Evolutionary conservation across 2,797 vertebrate species (phyloP).

Genomic region (Acestrorhynchus altus): DNA sequence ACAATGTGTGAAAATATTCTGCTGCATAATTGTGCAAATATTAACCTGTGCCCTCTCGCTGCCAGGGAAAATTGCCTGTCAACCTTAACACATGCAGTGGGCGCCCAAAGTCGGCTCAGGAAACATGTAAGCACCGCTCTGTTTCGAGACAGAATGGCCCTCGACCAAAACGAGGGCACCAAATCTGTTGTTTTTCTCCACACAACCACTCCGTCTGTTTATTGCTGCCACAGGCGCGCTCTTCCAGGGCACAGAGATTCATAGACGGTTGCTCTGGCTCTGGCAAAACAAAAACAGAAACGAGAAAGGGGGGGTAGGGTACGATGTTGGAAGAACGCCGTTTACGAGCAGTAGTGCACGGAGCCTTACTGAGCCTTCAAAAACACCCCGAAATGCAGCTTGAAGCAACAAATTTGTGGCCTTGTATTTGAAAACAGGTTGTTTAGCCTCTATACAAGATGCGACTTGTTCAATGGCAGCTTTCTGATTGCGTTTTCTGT

Average conservation of each 20-base stretch:
- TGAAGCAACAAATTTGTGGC: not conserved
- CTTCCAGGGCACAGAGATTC: slow-evolving; percentile 58
- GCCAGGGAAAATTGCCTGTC: slow-evolving; percentile 30
- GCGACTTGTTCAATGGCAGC: not conserved
- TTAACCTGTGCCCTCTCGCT: slow-evolving; percentile 34
- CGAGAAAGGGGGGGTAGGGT: slow-evolving; percentile 27
- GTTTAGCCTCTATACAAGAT: not conserved
- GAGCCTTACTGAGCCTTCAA: not conserved
- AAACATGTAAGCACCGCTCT: slow-evolving; percentile 28
- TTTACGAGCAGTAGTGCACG: slow-evolving; percentile 21
- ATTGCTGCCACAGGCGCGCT: slow-evolving; percentile 66
- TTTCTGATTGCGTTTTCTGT: not conserved
- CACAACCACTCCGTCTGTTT: slow-evolving; percentile 66
- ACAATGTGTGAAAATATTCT: slow-evolving; percentile 41
- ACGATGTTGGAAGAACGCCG: not conserved
- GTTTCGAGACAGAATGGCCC: slow-evolving; percentile 23
- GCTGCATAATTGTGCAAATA: slow-evolving; percentile 39
- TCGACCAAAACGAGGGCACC: slow-evolving; percentile 34
- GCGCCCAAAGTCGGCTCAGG: slow-evolving; percentile 4
- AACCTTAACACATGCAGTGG: slow-evolving; percentile 23
- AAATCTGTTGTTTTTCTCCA: slow-evolving; percentile 46
- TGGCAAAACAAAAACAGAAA: slow-evolving; percentile 53
- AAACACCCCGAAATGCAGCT: not conserved
- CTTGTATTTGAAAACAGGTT: not conserved
- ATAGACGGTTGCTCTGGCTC: slow-evolving; percentile 49